phyloP scores from a whole-genome alignment of 2,797 vertebrate genomes.

The Emys orbicularis region DNA sequence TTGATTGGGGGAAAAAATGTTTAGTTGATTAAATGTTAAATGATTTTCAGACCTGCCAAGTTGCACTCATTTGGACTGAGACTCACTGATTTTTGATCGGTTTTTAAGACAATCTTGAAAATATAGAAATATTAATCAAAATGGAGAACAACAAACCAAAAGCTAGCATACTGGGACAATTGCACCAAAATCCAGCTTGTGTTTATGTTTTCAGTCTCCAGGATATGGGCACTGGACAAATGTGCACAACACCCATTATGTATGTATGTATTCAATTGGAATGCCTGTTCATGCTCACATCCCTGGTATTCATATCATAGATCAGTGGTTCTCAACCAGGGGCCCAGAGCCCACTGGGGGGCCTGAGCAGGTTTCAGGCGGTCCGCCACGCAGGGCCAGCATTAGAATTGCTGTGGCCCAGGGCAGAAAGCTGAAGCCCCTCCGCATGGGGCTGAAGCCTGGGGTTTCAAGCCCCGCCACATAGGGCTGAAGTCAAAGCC shows the following conservation, averaged over 20 bases:
- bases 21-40: slow-evolving; percentile 6
- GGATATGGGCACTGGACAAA: neutral
- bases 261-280: neutral
- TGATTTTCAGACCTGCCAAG: slow-evolving; percentile 23
- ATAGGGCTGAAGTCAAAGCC: too few relatives aligned
- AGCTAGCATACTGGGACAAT: neutral
- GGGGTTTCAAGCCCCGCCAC: too few relatives aligned
- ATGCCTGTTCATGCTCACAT: neutral
- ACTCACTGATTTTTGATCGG: neutral
- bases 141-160: neutral
- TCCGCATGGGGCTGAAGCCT: too few relatives aligned
- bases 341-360: too few relatives aligned
- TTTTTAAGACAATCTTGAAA: slow-evolving; percentile 20
- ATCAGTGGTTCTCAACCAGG: too few relatives aligned
- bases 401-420: too few relatives aligned
- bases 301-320: neutral
- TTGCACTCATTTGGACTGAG: slow-evolving; percentile 35
- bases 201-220: neutral
- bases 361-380: too few relatives aligned
- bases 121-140: neutral
- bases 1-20: neutral
- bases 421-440: too few relatives aligned
- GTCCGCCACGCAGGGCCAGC: too few relatives aligned
- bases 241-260: neutral
- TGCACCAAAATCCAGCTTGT: slow-evolving; percentile 22